phyloP scores from a whole-genome alignment of 2,797 vertebrate genomes.

The Ciconia nigra region DNA sequence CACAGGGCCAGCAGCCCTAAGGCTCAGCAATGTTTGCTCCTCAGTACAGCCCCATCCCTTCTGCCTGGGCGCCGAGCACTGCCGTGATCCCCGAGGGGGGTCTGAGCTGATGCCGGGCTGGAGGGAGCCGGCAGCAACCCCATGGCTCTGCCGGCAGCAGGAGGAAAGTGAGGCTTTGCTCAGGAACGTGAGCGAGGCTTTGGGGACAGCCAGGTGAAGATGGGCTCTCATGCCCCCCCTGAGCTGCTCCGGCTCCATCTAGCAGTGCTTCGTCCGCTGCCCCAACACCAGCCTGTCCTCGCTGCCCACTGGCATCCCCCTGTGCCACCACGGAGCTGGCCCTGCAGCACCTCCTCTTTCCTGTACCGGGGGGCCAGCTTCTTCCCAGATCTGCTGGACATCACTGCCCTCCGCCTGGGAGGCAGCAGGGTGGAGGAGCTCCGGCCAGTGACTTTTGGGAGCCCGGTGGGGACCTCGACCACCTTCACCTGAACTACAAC shows the following conservation, averaged over 20 bases:
- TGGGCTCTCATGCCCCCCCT: too few species aligned
- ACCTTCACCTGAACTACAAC: neutral
- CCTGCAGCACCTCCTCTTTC: neutral
- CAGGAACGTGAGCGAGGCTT: too few species aligned
- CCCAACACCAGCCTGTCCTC: neutral
- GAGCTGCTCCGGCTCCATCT: too few species aligned
- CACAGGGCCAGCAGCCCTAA: neutral
- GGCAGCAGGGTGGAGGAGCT: neutral
- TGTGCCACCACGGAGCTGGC: neutral
- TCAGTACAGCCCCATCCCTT: neutral
- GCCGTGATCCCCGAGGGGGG: too few species aligned
- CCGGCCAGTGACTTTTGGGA: neutral
- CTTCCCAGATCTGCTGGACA: neutral
- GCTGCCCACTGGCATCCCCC: neutral
- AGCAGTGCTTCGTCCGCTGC: neutral
- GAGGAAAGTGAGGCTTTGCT: neutral
- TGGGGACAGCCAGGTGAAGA: neutral
- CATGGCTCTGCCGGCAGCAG: neutral
- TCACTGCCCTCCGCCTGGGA: neutral
- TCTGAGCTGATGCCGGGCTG: neutral
- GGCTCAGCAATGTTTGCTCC: too few species aligned
- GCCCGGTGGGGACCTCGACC: neutral
- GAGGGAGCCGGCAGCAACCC: neutral
- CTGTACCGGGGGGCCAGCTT: neutral
- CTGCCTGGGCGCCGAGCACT: neutral